phyloP scores from a whole-genome alignment of 92 coral and sea anemone genomes.

The Epizoanthus rinbou region DNA sequence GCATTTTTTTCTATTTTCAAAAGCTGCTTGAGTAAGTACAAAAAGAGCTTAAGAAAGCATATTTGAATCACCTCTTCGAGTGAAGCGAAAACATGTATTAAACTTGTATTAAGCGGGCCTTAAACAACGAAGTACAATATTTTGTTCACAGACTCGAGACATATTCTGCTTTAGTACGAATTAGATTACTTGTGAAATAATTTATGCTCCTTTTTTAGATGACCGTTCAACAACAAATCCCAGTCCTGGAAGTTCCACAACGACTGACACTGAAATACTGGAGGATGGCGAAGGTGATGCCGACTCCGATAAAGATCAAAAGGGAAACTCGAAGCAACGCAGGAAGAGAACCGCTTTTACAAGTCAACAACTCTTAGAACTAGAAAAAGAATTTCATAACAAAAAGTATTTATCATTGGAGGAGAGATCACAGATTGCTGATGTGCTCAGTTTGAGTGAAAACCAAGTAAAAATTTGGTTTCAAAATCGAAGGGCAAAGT shows the following conservation, averaged over 20 bases:
- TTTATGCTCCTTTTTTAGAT: constrained; percentile 19
- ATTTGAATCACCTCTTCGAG: not conserved
- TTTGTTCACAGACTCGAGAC: too few species aligned
- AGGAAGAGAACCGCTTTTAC: constrained; percentile 96
- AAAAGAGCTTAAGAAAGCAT: not conserved
- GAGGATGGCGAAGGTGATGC: constrained; percentile 73
- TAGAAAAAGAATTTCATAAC: constrained; percentile 94
- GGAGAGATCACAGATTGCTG: constrained; percentile 94
- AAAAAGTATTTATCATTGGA: constrained; percentile 95
- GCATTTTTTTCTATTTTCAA: not conserved
- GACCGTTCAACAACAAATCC: constrained; percentile 3
- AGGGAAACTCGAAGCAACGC: constrained; percentile 76
- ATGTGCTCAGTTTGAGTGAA: constrained; percentile 83
- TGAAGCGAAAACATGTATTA: constrained; percentile 2
- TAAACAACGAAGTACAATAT: not conserved
- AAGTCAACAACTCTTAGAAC: constrained; percentile 94
- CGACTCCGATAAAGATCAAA: constrained; percentile 60
- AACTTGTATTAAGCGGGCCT: too few species aligned
- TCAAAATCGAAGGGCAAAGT: constrained; percentile 98
- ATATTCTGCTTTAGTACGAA: not conserved
- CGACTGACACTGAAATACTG: constrained; percentile 37
- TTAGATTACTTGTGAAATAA: not conserved
- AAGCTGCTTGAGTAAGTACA: not conserved
- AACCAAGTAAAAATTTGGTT: constrained; percentile 99
- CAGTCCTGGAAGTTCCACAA: constrained; percentile 35